These are phyloP conservation scores for Actenoides hombroni DNA, from an alignment of 2,113 vertebrate genomes.

Conservation along the genomic window DNA sequence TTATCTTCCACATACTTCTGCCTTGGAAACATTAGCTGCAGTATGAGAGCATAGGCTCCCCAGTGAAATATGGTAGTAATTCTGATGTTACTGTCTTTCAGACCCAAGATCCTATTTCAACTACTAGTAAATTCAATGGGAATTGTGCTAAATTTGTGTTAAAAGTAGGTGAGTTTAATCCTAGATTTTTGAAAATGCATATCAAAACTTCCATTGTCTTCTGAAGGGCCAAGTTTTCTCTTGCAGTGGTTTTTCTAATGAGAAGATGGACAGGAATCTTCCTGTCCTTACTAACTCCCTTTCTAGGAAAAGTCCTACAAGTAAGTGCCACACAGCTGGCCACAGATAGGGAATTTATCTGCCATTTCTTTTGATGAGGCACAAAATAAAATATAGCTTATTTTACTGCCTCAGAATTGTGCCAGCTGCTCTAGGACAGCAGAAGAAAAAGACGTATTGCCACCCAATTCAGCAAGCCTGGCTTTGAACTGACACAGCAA, in stretches of 20 bases:
- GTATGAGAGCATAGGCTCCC: not conserved
- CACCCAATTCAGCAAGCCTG: not conserved
- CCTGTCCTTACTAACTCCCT: not conserved
- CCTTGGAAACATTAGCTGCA: not conserved
- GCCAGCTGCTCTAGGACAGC: not conserved
- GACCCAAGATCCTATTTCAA: not conserved
- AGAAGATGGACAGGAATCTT: not conserved
- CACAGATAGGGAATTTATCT: not conserved
- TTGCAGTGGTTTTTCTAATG: not conserved
- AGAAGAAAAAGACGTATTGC: not conserved
- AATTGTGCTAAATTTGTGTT: not conserved
- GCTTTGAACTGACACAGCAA: not conserved
- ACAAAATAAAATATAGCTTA: not conserved
- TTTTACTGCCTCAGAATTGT: not conserved
- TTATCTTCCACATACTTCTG: not conserved
- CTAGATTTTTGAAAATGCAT: not conserved
- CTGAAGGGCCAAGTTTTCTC: not conserved
- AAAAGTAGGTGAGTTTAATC: not conserved
- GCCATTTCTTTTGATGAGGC: not conserved
- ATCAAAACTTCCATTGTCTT: not conserved
- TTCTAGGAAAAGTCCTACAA: not conserved
- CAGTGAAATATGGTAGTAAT: not conserved
- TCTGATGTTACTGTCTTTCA: not conserved
- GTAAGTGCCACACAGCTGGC: not conserved
- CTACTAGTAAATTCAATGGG: not conserved